Conservation (phyloP, 2,888 invertebrate genomes). For the Tridacna gigas region DNA sequence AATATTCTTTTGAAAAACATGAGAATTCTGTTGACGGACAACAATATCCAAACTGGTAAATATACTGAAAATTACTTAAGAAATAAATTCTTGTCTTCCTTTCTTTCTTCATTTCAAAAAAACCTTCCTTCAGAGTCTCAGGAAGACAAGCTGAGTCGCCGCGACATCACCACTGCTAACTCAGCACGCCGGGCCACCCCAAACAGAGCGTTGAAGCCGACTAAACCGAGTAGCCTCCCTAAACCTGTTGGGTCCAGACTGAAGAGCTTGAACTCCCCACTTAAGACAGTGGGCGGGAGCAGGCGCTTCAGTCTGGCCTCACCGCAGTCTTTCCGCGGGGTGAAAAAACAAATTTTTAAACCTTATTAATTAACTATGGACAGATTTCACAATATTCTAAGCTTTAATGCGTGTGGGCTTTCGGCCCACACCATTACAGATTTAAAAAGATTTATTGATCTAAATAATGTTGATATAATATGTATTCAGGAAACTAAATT, state of each 20-base stretch:
- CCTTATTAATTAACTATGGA: background rate
- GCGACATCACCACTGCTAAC: background rate
- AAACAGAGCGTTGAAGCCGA: background rate
- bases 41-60: no score
- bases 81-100: no score
- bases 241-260: background rate
- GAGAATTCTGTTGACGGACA: no score
- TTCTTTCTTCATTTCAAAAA: no score
- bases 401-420: conserved; percentile 11
- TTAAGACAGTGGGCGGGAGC: background rate
- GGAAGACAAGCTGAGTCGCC: no score
- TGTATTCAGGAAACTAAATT: conserved; percentile 19
- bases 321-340: background rate
- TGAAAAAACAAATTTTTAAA: background rate
- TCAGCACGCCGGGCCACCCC: background rate
- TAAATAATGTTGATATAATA: background rate
- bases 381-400: background rate
- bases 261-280: background rate
- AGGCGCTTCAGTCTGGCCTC: background rate
- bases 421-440: conserved; percentile 9
- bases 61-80: no score
- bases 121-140: no score
- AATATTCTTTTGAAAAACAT: no score
- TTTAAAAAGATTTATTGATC: conserved; percentile 4
- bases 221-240: background rate